Conservation (phyloP, 2,797 vertebrate genomes). For the Alectoris magna region DNA sequence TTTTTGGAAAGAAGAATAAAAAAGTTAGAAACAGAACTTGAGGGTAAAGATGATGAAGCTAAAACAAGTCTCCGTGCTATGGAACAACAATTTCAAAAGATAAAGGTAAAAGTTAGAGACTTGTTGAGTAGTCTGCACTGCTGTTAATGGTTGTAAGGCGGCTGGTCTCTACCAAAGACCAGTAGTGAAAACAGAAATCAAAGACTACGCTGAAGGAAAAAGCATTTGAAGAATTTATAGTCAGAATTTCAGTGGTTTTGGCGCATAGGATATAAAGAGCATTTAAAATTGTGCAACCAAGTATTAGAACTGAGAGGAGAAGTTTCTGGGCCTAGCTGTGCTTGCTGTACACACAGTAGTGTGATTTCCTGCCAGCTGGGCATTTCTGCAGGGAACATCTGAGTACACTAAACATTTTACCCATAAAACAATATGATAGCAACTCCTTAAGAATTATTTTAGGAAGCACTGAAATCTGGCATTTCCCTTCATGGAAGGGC, state of each 20-base stretch:
- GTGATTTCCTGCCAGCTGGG: neutral
- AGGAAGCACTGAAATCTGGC: neutral
- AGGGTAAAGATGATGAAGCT: constrained; percentile 90
- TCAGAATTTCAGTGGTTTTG: neutral
- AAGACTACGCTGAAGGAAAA: neutral
- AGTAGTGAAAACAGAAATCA: neutral
- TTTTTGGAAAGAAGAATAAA: constrained; percentile 90
- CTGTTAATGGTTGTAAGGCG: neutral
- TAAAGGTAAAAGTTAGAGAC: constrained; percentile 84
- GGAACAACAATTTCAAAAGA: constrained; percentile 92
- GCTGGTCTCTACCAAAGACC: neutral
- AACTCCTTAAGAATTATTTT: neutral
- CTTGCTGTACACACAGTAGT: neutral
- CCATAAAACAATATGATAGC: neutral
- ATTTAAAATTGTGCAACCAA: neutral
- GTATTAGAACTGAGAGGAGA: neutral
- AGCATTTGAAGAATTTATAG: neutral
- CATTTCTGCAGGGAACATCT: neutral
- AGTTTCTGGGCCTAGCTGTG: neutral
- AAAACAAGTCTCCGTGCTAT: constrained; percentile 89
- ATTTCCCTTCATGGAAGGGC: neutral
- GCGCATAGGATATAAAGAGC: neutral
- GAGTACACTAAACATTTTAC: neutral
- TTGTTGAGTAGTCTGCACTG: neutral
- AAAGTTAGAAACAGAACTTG: constrained; percentile 91